Evolutionary conservation across 2,888 invertebrate genomes (phyloP), one percentile per base, ranked within the genome.

Genomic region (Oligia latruncula): DNA sequence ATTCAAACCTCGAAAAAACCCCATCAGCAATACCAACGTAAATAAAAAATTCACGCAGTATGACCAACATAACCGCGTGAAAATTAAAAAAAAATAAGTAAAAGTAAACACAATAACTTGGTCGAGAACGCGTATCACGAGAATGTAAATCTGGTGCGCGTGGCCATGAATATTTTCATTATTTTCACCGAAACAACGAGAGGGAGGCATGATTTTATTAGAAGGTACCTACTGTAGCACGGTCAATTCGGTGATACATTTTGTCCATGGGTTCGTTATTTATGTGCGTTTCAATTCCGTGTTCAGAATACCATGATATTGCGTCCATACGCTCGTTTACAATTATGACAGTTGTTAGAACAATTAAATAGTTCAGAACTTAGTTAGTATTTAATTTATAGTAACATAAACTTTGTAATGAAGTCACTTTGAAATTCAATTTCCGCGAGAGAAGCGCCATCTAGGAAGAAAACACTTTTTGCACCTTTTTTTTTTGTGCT

Each of bases 131-230:
- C 70, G 79, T 85, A 80, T 83, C 82, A 78, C 84, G 81, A 79
- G 77, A 89, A 92, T 90, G 91, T 91, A 93, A 92, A 92, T 91
- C 87, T 86, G 71, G 73, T 68, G 90, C 89, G 90, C 93, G 92
- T 93, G 93, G 90, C 85, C 87, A 91, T 91, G 92, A 93, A 93
- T 93, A 93, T 93, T 90, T 91, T 92, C 90, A 88, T 91, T 87
- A 90, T 92, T 91, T 89, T 82, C 84, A 86, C 86, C 78, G 62
- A 90, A 79, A 75, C 78, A 86, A 49, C 68, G 35, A 81, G 72
- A 76, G 78, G 71, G 78, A 75, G 78, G 80, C 75, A 83, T 87
- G 83, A 84, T 85, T 87, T 85, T 78, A 83, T 82, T 85, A 77
- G 70, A 71, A 82, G 70, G 62, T 35, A 82, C 67, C 55, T 35